Base-by-base conservation (phyloP, 2,888 invertebrate species). In the Orchesella flavescens region DNA sequence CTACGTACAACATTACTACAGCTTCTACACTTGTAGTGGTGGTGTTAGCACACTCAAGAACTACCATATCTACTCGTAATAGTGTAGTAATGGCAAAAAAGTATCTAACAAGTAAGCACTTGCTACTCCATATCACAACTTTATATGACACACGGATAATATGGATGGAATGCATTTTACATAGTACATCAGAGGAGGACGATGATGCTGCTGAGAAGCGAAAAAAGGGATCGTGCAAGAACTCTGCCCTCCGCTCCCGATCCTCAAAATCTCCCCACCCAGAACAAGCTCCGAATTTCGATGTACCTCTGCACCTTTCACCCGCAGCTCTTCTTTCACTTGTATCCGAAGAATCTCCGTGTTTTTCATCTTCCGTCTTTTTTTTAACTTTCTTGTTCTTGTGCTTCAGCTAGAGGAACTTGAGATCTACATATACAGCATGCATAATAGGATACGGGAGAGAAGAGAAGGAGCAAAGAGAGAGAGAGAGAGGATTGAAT, bases 261-360 rank as follows among this genome's bases (percentile, higher is more conserved):
- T 77, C 74, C 77, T 72, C 66, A 68, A 76, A 78, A 72, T 78
- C 83, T 84, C 83, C 83, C 83, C 83, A 84, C 83, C 83, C 82
- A 79, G 74, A 74, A 79, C 69, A 77, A 83, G 61, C 78, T 65
- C 72, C 69, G 75, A 75, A 69, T 82, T 82, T 65, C 78, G 79
- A 84, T 78, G 83, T 74, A 74, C 78, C 73, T 73, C 78, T 74
- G 83, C 83, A 84, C 83, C 83, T 84, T 84, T 84, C 83, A 84
- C 83, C 83, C 83, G 78, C 68, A 83, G 78, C 69, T 49, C 74
- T 68, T 83, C 78, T 83, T 83, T 84, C 78, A 75, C 83, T 83
- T 71, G 72, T 46, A 59, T 65, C 74, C 74, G 59, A 83, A 78
- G 72, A 83, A 83, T 83, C 78, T 78, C 63, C 61, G 21, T 24